Evolutionary conservation across 2,113 vertebrate species (phyloP).

Genomic region (Procavia capensis): DNA sequence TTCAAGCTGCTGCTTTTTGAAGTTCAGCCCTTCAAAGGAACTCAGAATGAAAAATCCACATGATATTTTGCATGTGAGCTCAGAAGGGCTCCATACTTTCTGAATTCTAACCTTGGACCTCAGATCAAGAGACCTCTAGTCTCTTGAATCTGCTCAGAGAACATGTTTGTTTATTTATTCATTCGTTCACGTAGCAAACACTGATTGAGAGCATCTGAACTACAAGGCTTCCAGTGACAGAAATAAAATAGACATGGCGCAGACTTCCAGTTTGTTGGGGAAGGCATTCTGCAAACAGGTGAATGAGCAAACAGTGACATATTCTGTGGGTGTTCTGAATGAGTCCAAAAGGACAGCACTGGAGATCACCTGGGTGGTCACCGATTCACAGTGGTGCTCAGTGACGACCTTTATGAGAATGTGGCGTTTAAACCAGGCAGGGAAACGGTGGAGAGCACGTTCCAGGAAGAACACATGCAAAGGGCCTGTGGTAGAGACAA

Average conservation of each 20-base stretch:
- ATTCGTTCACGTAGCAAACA: not conserved
- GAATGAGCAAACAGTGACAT: not conserved
- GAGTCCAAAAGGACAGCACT: fast-evolving
- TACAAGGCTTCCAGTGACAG: not conserved
- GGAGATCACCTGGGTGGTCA: not conserved
- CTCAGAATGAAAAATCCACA: not conserved
- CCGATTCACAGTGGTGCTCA: not conserved
- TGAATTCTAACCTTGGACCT: not conserved
- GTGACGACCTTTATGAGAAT: not conserved
- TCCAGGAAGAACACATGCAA: not conserved
- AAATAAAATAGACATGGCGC: not conserved
- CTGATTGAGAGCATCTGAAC: fast-evolving
- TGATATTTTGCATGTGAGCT: not conserved
- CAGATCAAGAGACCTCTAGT: not conserved
- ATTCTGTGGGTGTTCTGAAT: fast-evolving
- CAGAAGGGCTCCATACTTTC: not conserved
- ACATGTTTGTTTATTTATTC: not conserved
- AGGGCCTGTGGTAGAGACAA: not conserved
- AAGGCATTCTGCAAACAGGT: not conserved
- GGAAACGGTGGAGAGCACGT: not conserved
- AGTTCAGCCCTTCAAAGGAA: not conserved
- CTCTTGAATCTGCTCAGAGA: not conserved
- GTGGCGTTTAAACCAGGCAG: not conserved
- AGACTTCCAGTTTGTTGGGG: not conserved
- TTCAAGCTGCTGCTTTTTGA: not conserved